Evolutionary conservation across 2,797 vertebrate species (phyloP).

Genomic region (Alauda arvensis): DNA sequence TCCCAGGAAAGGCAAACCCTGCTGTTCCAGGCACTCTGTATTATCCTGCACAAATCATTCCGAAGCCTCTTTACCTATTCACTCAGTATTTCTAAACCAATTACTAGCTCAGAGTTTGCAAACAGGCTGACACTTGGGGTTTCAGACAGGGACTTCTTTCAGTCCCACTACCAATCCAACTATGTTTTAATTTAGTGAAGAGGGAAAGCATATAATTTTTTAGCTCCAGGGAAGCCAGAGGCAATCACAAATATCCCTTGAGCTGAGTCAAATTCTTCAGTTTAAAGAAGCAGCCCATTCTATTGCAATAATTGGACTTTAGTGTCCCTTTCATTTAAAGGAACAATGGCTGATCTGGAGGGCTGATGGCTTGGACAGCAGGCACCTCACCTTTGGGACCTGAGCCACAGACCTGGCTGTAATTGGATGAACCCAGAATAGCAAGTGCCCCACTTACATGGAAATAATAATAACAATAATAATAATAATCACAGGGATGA

Average conservation of each 20-base stretch:
- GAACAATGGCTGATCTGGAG: constrained; percentile 60
- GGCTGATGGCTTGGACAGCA: constrained; percentile 45
- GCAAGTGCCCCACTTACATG: neutral
- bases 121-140: constrained; percentile 58
- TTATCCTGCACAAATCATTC: constrained; percentile 23
- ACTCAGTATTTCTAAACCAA: constrained; percentile 66
- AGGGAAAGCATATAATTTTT: constrained; percentile 68
- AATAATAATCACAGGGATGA: too few species aligned
- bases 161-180: constrained; percentile 63
- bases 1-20: neutral
- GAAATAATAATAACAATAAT: neutral
- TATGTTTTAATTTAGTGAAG: constrained; percentile 69
- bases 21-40: neutral
- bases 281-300: constrained; percentile 60
- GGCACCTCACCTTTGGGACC: constrained; percentile 35
- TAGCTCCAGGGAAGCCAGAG: constrained; percentile 66
- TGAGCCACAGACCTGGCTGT: neutral
- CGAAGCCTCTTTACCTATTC: constrained; percentile 62
- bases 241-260: constrained; percentile 68
- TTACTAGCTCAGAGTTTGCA: constrained; percentile 65
- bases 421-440: constrained; percentile 35
- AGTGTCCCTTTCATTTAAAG: constrained; percentile 64
- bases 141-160: constrained; percentile 56
- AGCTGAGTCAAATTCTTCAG: constrained; percentile 62
- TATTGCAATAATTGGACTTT: constrained; percentile 65